Percentiles rank a stretch among this genome's conserved stretches.
Conservation (phyloP, 2,888 invertebrate species). For the Eugnorisma glareosa region DNA sequence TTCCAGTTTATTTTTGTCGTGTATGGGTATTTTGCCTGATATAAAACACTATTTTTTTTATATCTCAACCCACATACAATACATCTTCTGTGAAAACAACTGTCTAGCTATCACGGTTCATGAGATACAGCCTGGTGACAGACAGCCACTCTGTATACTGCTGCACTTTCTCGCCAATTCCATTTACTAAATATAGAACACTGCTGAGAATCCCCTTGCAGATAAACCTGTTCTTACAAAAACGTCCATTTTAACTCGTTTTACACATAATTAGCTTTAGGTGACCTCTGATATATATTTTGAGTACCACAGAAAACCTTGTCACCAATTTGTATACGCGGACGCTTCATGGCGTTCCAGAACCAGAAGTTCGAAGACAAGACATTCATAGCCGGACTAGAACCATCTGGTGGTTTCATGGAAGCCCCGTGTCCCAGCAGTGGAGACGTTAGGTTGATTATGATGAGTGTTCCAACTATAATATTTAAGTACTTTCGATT, state of each 20-base stretch:
- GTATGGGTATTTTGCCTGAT: too few relatives aligned
- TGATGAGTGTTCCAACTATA: not conserved
- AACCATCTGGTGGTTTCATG: not conserved
- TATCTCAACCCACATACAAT: too few relatives aligned
- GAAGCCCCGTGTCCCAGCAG: not conserved
- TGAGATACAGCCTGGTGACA: too few relatives aligned
- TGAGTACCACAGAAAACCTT: not conserved
- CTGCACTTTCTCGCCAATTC: not conserved
- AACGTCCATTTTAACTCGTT: not conserved
- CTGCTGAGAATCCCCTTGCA: not conserved
- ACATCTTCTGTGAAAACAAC: too few relatives aligned
- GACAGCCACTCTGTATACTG: too few relatives aligned
- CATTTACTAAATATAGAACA: not conserved
- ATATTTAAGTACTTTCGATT: conserved; percentile 1
- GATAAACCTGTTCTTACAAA: not conserved
- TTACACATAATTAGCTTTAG: not conserved
- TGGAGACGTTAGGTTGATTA: not conserved
- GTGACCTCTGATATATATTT: not conserved
- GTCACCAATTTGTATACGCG: not conserved
- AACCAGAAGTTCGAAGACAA: not conserved
- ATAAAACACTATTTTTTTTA: too few relatives aligned
- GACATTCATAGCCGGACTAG: not conserved
- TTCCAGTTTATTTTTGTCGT: too few relatives aligned
- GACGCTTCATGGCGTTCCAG: not conserved
- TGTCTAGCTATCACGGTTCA: too few relatives aligned